Base-by-base conservation (phyloP, 2,113 vertebrate species). In the Nematolebias whitei region DNA sequence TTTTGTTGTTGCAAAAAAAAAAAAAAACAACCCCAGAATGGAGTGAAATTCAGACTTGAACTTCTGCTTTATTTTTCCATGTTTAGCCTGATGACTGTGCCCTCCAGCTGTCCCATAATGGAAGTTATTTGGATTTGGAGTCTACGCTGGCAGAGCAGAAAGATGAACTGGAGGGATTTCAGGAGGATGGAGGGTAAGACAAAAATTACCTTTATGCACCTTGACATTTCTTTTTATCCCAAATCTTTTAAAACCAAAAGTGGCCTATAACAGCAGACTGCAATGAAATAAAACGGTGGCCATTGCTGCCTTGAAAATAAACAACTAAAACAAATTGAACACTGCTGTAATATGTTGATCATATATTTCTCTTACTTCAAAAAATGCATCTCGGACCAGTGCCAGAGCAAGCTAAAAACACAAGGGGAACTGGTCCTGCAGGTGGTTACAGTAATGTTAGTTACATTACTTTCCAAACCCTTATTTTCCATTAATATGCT, bases 71-170 rank as follows among this genome's bases (percentile, higher is more conserved):
- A 45, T 83, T 52, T 54, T 59, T 66, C 45, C 74, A 71, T 18
- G 55, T 90, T 49, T 83, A 99, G 97, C 91, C 95, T n/a, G 97
- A 99, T 77, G 97, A 98, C 91, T 99, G 97, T 65, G 90, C 96
- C 3, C 91, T 99, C 50, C 97, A 98, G 74, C 86, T 98, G 45
- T 98, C 96, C 82, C 96, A 98, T 79, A 99, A 95, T 54, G 96
- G 97, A 80, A 94, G 94, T 86, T 99, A 99, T 89, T 89, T 98
- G 93, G 96, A 98, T 92, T 85, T 99, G 92, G 97, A 98, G 79
- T 96, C 96, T 15, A 97, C 95, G 0, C 83, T 99, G 82, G 95
- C 94, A 10, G 97, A 99, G 82, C 97, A 99, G 74, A 92, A 87
- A 77, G 96, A 98, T 73, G 97, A 99, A 71, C 68, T 98, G 79